These are phyloP conservation scores for Ellobium chinense DNA, from an alignment of 2,888 invertebrate genomes.

Conservation along the genomic window DNA sequence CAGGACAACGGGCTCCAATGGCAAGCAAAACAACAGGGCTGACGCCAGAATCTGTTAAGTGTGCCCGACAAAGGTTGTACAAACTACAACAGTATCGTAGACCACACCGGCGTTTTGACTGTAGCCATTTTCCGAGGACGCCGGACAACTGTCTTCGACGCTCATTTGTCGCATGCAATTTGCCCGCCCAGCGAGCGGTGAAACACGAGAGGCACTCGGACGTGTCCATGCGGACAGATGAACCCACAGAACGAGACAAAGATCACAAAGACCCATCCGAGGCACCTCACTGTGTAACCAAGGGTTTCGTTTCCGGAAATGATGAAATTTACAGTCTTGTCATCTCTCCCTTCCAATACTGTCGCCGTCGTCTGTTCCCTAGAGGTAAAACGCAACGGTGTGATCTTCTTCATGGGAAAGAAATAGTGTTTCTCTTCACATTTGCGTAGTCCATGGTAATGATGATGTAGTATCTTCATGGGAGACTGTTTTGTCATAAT, in stretches of 20 bases:
- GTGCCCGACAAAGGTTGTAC: constrained; percentile 3
- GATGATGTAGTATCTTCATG: no score
- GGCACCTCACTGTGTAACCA: not conserved
- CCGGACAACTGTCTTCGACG: not conserved
- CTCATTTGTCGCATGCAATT: not conserved
- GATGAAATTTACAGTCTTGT: no score
- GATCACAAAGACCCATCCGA: constrained; percentile 12
- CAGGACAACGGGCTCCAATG: not conserved
- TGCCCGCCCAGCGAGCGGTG: constrained; percentile 1
- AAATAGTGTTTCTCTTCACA: no score
- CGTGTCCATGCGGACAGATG: not conserved
- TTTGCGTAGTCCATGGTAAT: no score
- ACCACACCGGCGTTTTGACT: not conserved
- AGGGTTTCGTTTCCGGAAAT: no score
- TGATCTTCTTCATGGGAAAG: no score
- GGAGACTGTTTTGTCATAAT: no score
- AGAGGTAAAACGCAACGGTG: no score
- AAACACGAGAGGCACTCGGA: not conserved
- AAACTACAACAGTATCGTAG: not conserved
- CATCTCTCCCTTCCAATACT: no score
- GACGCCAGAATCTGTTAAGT: constrained; percentile 5
- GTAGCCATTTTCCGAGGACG: not conserved
- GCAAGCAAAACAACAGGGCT: not conserved
- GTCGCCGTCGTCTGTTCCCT: no score
- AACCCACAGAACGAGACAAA: not conserved